Evolutionary conservation across 1,140 invertebrate species (phyloP), one percentile per base, ranked within the genome.

Genomic region (Zaprionus inermis): DNA sequence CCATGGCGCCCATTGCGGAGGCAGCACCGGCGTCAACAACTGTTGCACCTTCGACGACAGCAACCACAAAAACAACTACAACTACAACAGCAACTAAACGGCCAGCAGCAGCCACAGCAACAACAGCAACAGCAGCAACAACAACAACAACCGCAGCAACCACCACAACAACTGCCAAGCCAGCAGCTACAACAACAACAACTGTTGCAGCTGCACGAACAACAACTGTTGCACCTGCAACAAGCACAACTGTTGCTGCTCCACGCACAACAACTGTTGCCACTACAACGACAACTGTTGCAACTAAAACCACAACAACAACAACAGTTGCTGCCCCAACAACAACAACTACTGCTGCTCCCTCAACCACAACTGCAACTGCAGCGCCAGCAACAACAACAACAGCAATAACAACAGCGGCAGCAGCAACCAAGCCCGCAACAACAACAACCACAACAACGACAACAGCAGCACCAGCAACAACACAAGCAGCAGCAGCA

Each of bases 1-100:
- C 82, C 16, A 88, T 90, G 82, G 11, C 80, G 52, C 74, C 75
- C 3, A 88, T 88, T 7, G 51, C 24, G 2, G 79, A 90, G 66
- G 30, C 36, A 41, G 46, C 71, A 16, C 24, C 61, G 7, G 11
- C 66, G n/a, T 6, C 24, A 28, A 28, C 72, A 58, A 41, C 60
- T 30, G 63, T 51, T 5, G 44, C 63, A 34, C 38, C 74, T 24
- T 34, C 49, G 56, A 32, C 56, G 16, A 55, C 61, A 28, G 36
- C 56, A 57, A 24, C 55, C 3, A 14, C 64, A 24, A 1, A 56
- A 18, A n/a, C 52, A 49, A 36, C 58, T 7, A 11, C 57, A 7
- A 28, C 46, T 18, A 12, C 52, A 36, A 2, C 65, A 10, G 20
- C 58, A 38, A 51, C 57, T 9, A n/a, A n/a, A n/a, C 49, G 6